Conservation (phyloP, 2,113 vertebrate genomes). For the Sapajus apella region DNA sequence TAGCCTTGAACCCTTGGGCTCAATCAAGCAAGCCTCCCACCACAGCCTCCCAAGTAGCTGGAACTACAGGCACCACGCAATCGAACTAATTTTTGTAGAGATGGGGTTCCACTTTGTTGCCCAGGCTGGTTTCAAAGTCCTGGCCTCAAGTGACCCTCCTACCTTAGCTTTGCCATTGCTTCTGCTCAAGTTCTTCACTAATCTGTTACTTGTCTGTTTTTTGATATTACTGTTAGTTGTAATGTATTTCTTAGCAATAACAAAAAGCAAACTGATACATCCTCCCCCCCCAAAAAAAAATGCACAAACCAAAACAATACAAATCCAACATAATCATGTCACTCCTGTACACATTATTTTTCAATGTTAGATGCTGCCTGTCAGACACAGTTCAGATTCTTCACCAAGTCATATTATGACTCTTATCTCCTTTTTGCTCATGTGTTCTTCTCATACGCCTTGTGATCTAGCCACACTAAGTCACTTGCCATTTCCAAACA, state of each 20-base stretch:
- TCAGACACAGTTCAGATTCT: neutral
- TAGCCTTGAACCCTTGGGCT: too few species aligned
- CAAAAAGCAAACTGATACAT: neutral
- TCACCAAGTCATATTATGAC: neutral
- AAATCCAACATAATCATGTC: neutral
- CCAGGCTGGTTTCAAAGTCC: too few species aligned
- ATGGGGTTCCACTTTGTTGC: too few species aligned
- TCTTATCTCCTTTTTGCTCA: neutral
- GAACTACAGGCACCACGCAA: too few species aligned
- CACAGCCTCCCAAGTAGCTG: too few species aligned
- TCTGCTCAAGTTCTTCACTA: neutral
- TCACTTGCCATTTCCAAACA: neutral
- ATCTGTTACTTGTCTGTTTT: neutral
- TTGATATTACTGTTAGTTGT: neutral
- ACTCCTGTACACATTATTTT: neutral
- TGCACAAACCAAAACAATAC: neutral
- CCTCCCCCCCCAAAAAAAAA: neutral
- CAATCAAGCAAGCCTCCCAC: too few species aligned
- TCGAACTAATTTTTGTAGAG: too few species aligned
- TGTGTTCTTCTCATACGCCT: neutral
- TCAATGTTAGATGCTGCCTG: neutral
- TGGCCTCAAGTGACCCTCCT: too few species aligned
- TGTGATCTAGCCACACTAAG: neutral
- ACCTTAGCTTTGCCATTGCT: neutral
- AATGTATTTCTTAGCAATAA: neutral